These are phyloP conservation scores for Orthosia gothica DNA, from an alignment of 2,888 invertebrate genomes.

Conservation along the genomic window DNA sequence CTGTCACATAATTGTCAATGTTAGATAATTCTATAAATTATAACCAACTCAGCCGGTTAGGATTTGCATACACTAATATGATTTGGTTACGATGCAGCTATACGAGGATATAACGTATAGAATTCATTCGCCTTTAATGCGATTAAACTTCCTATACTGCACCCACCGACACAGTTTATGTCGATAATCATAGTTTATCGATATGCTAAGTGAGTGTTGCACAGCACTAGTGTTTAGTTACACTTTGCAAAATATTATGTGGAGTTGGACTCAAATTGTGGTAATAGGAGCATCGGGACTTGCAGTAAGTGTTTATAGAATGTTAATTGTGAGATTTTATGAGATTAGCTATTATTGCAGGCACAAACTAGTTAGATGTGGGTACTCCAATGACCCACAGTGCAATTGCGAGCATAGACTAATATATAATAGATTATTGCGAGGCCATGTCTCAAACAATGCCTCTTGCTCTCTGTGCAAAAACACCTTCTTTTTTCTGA, in stretches of 20 bases:
- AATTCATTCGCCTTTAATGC: conserved; percentile 66
- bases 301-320: conserved; percentile 3
- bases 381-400: too few relatives aligned
- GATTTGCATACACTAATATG: conserved; percentile 72
- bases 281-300: conserved; percentile 21
- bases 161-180: conserved; percentile 52
- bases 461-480: too few relatives aligned
- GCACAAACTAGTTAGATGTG: too few relatives aligned
- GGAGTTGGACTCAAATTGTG: conserved; percentile 32
- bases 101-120: conserved; percentile 58
- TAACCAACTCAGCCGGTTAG: conserved; percentile 51
- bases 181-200: conserved; percentile 66
- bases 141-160: conserved; percentile 63
- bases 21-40: conserved; percentile 53
- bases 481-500: too few relatives aligned
- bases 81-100: conserved; percentile 62
- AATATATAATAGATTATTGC: too few relatives aligned
- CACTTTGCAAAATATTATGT: conserved; percentile 35
- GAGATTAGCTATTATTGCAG: conserved; percentile 1
- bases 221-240: conserved; percentile 60
- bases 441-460: too few relatives aligned
- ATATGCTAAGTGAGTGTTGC: conserved; percentile 59
- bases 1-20: conserved; percentile 23
- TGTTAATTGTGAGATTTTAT: conserved; percentile 28
- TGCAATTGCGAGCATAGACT: too few relatives aligned